Evolutionary conservation across 92 coral and sea anemone genomes (phyloP), one percentile per base, ranked within the genome.

Genomic region (Muricea muricata): DNA sequence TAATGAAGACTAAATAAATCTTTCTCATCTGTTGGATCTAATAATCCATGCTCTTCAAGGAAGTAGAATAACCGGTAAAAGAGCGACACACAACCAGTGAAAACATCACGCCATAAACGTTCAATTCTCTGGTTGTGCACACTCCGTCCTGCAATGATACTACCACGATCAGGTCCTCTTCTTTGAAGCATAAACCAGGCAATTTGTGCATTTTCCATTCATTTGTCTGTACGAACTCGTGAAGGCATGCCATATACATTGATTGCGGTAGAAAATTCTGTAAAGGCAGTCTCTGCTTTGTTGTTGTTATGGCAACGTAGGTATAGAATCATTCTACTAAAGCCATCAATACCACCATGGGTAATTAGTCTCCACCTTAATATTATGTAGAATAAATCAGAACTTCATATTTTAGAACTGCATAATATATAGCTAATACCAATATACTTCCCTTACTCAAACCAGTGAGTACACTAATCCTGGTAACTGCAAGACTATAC

Each of bases 1-100:
- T 80, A 80, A 33, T 89, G 93, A 57, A 89, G 76, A 67, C 93
- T 79, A 89, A 89, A 89, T 18, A 89, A 67, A 73, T 89, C 90
- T 52, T 55, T 65, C n/a, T 89, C 92, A 80, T 85, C 71, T 57
- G 75, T 66, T 55, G 92, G 89, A 79, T 89, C 58, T 7, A 82
- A 81, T 55, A 54, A 47, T 23, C 87, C 91, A 78, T 48, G 60
- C 73, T 84, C 74, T 40, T 79, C 89, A 26, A 84, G 21, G 8
- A 52, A 55, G 78, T 75, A 65, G 47, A 88, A 88, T 71, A 76
- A n/a, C 50, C 79, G n/a, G 48, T 88, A 83, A 26, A 82, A 88
- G 45, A 83, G 65, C 0, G 60, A 30, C 4, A 67, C 0, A 68
- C 87, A 83, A 5, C 88, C 91, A n/a, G 42, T 63, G 78, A 65